phyloP scores from a whole-genome alignment of 2,888 invertebrate genomes.

The Apodemia hepburni region DNA sequence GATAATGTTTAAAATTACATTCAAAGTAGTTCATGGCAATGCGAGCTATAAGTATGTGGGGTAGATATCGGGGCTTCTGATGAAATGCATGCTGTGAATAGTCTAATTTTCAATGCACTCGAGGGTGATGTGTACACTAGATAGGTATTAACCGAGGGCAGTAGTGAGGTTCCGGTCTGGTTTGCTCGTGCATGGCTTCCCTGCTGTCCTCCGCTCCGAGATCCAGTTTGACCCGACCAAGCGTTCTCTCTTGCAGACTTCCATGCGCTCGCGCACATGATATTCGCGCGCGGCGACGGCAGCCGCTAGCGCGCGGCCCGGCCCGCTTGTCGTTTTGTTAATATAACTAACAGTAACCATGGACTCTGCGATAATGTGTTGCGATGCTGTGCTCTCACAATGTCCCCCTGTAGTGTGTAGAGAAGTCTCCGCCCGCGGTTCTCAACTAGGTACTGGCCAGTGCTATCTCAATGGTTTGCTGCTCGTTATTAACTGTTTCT shows the following conservation, averaged over 20 bases:
- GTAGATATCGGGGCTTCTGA: neutral
- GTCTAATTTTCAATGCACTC: slow-evolving; percentile 13
- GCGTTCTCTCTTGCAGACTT: slow-evolving; percentile 85
- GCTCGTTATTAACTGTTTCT: slow-evolving; percentile 73
- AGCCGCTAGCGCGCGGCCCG: slow-evolving; percentile 73
- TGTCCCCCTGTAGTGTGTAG: slow-evolving; percentile 63
- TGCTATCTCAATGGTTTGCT: slow-evolving; percentile 75
- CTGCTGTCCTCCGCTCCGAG: slow-evolving; percentile 12
- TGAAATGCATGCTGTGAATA: slow-evolving; percentile 12
- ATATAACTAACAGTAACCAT: slow-evolving; percentile 62
- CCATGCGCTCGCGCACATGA: slow-evolving; percentile 87
- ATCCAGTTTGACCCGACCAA: slow-evolving; percentile 45
- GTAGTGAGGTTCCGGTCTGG: slow-evolving; percentile 17
- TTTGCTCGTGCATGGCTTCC: slow-evolving; percentile 43
- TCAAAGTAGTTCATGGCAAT: slow-evolving; percentile 18
- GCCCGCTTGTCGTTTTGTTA: slow-evolving; percentile 43
- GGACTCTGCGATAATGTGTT: slow-evolving; percentile 54
- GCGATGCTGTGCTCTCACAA: slow-evolving; percentile 63
- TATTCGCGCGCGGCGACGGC: slow-evolving; percentile 83
- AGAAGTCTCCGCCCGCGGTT: slow-evolving; percentile 42
- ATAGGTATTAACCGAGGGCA: slow-evolving; percentile 13
- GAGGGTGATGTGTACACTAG: slow-evolving; percentile 3
- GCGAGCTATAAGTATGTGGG: slow-evolving; percentile 1
- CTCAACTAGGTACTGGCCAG: slow-evolving; percentile 63
- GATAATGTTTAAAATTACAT: slow-evolving; percentile 11